Conservation (phyloP, 2,888 invertebrate genomes). For the Peribatodes rhomboidaria region DNA sequence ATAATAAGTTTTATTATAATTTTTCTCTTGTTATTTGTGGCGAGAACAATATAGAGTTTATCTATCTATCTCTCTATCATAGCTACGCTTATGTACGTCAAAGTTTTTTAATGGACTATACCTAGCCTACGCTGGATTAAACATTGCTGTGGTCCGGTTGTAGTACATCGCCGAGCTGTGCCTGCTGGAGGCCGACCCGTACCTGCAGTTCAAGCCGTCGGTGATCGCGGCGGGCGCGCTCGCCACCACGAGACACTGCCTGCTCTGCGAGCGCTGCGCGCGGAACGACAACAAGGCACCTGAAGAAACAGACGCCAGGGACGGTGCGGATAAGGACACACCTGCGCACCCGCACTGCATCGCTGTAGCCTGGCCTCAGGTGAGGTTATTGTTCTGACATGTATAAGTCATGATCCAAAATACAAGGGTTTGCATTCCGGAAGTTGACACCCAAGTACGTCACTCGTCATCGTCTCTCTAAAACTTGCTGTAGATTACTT, state of each 20-base stretch:
- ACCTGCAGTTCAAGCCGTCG: slow-evolving; percentile 93
- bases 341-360: slow-evolving; percentile 53
- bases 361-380: slow-evolving; percentile 87
- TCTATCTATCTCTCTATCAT: too few species aligned
- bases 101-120: too few species aligned
- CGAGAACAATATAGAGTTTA: too few species aligned
- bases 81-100: too few species aligned
- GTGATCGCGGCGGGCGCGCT: slow-evolving; percentile 93
- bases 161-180: slow-evolving; percentile 95
- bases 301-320: slow-evolving; percentile 24
- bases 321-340: slow-evolving; percentile 9
- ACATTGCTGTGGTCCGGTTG: slow-evolving; percentile 20
- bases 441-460: too few species aligned
- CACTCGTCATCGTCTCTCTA: too few species aligned
- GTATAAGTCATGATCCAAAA: background rate
- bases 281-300: slow-evolving; percentile 36
- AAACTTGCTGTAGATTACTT: too few species aligned
- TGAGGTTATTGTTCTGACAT: background rate
- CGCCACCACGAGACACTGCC: slow-evolving; percentile 92
- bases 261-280: slow-evolving; percentile 75
- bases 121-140: too few species aligned
- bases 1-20: too few species aligned
- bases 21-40: too few species aligned
- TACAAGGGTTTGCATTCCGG: too few species aligned
- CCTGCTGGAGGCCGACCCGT: slow-evolving; percentile 95